Base-by-base conservation (phyloP, 2,113 vertebrate species). In the Menura novaehollandiae region DNA sequence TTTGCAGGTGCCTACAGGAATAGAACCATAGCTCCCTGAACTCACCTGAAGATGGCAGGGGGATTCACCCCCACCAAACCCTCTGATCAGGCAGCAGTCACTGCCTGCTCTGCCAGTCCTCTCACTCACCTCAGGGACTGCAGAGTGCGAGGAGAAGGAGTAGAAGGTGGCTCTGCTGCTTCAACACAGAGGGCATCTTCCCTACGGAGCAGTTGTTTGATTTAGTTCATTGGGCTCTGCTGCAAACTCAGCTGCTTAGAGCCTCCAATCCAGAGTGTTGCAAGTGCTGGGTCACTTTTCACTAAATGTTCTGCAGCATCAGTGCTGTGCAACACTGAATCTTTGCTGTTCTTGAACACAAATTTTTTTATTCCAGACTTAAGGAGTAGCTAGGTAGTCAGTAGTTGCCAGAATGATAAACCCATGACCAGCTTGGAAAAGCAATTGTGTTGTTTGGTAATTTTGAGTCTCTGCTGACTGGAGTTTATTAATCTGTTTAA, bases 111-210 rank as follows among this genome's bases (percentile, higher is more conserved):
- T 39, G 21, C 47, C 7, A 27, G 52, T 41, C 30, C 10, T 88
- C 21, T 46, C 2, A 8, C 26, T 75, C 10, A 1, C 63, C 35
- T 46, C 4, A 0, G 35, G 51, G 53, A 35, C 22, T 53, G 72
- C 4, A 1, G 55, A 28, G 18, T 8, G 0, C 0, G 0, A 16
- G 15, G 11, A 74, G 20, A 23, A 84, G 23, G 15, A 52, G 73
- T 47, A 67, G 55, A 62, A 87, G 73, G 72, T 86, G 71, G 24
- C 49, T 91, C 32, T 84, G 27, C 35, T 37, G 15, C 58, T 81
- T 83, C 49, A 56, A 6, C 49, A 47, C 0, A 3, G 77, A 59
- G 26, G 23, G 6, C 5, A 6, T 87, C 91, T 89, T 81, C 69
- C 37, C 26, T 30, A 13, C 52, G 49, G 56, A 79, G 14, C 18